Evolutionary conservation across 2,113 vertebrate genomes (phyloP).

Genomic region (Bambusicola thoracicus): DNA sequence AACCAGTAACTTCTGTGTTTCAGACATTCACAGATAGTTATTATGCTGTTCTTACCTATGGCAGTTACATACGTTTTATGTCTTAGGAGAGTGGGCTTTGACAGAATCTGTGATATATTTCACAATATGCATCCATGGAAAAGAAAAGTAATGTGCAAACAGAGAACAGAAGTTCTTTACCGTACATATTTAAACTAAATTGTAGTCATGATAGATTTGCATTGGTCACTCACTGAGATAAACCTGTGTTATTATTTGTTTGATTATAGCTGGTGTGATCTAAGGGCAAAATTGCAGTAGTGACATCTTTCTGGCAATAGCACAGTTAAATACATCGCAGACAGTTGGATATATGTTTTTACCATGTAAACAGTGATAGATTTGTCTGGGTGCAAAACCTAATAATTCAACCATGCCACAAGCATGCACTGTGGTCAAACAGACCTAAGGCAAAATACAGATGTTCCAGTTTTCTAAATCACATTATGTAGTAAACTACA

Average conservation of each 20-base stretch:
- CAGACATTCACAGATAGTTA: neutral
- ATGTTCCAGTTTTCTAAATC: neutral
- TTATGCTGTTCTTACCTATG: neutral
- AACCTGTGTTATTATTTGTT: neutral
- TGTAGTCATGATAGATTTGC: neutral
- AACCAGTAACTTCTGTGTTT: neutral
- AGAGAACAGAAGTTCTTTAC: constrained; percentile 22
- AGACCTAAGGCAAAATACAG: neutral
- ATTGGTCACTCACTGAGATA: neutral
- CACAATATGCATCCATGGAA: neutral
- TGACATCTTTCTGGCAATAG: neutral
- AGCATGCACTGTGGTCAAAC: neutral
- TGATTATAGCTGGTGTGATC: neutral
- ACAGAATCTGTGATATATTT: neutral
- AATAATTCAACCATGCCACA: neutral
- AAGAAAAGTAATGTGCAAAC: neutral
- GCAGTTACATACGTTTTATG: neutral
- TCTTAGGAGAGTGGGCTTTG: neutral
- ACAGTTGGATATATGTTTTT: neutral
- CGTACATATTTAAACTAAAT: constrained; percentile 16
- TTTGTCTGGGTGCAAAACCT: neutral
- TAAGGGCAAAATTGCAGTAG: neutral
- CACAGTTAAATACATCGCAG: neutral
- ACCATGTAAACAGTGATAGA: neutral
- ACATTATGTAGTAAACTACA: neutral